A percentile compares a stretch with the other conserved stretches of the same genome.
phyloP scores from a whole-genome alignment of 23 tunicate genomes.

The Halocynthia aurantium region DNA sequence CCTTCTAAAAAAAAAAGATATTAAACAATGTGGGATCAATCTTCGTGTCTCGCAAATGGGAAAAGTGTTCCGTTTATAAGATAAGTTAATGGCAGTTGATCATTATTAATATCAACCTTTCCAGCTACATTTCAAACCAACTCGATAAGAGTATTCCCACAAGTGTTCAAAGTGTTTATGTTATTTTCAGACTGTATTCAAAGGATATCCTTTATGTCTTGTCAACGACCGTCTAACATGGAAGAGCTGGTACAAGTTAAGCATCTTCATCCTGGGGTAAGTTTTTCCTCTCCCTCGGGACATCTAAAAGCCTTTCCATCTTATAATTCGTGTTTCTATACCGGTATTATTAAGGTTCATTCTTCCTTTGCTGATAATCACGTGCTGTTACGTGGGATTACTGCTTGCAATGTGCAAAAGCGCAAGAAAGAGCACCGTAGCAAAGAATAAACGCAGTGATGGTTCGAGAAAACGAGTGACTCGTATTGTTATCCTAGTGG shows the following conservation, averaged over 20 bases:
- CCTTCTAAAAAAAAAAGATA: too few species aligned
- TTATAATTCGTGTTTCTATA: neutral
- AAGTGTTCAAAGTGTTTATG: neutral
- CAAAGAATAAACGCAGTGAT: constrained; percentile 23
- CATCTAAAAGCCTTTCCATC: neutral
- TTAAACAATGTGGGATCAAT: too few species aligned
- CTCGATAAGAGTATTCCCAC: too few species aligned
- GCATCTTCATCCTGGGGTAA: constrained; percentile 46
- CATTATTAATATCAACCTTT: too few species aligned
- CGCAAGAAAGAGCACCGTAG: constrained; percentile 37
- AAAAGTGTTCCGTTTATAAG: too few species aligned
- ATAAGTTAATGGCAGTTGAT: too few species aligned
- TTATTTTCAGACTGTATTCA: constrained; percentile 26
- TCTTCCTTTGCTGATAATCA: constrained; percentile 56
- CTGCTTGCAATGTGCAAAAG: constrained; percentile 41
- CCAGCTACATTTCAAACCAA: too few species aligned
- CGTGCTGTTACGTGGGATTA: constrained; percentile 70
- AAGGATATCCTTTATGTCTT: constrained; percentile 36
- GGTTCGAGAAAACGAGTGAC: constrained; percentile 53
- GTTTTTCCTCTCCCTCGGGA: neutral
- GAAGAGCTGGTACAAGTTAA: constrained; percentile 36
- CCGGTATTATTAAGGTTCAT: constrained; percentile 3
- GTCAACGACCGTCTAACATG: constrained; percentile 23
- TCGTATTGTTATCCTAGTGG: constrained; percentile 69
- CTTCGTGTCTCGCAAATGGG: too few species aligned